Percentiles rank a stretch among this genome's conserved stretches.
These are phyloP conservation scores for Bellardia bayeri DNA, from an alignment of 2,888 invertebrate species.

Conservation along the genomic window DNA sequence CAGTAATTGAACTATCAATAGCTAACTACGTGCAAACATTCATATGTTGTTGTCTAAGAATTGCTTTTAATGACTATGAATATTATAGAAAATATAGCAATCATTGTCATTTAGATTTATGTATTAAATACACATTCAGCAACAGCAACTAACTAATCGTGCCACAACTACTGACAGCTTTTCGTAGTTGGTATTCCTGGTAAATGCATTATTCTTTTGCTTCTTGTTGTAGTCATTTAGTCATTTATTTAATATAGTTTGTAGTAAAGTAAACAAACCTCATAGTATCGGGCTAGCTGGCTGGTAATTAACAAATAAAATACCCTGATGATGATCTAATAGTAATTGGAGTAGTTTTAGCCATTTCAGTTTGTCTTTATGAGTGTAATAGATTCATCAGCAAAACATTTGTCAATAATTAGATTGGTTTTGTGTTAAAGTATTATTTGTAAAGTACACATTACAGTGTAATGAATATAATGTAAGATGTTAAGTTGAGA, in stretches of 20 bases:
- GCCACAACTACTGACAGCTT: background rate
- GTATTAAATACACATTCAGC: background rate
- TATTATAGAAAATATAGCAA: background rate
- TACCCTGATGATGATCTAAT: background rate
- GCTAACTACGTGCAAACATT: no score
- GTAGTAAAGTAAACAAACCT: background rate
- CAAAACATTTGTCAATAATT: conserved; percentile 15
- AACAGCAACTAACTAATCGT: background rate
- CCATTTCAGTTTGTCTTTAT: conserved; percentile 1
- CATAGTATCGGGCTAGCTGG: no score
- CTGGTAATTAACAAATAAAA: conserved; percentile 3
- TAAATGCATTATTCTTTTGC: background rate
- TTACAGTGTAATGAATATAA: no score
- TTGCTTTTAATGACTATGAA: background rate
- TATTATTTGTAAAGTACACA: background rate
- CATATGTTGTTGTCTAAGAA: no score
- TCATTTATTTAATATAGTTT: conserved; percentile 1
- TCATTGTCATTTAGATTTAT: background rate
- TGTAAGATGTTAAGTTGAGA: no score
- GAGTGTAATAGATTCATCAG: background rate
- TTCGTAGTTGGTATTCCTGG: background rate
- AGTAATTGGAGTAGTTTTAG: background rate
- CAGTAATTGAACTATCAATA: no score
- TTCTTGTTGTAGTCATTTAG: background rate
- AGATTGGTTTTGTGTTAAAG: background rate